Evolutionary conservation across 2,888 invertebrate genomes (phyloP), one percentile per base, ranked within the genome.

Genomic region (Crematogaster levior): DNA sequence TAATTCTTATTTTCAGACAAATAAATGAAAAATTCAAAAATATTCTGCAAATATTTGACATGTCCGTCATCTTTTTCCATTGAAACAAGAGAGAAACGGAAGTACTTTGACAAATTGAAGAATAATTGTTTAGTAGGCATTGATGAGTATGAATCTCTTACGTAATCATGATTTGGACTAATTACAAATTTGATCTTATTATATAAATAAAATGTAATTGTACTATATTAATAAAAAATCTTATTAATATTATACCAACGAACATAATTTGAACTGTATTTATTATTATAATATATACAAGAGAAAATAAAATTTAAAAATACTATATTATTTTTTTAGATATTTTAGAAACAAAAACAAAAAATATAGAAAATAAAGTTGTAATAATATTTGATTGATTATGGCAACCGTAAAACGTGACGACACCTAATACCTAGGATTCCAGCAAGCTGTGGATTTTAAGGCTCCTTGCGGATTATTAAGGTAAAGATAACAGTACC

Each of bases 401-500:
- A 30, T 51, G 1, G 7, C 12, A n/a, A n/a, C 10, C 21, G 15
- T 15, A 12, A 5, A 48, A 30, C 30, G 21, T 34, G 27, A 40
- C 27, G 27, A 72, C n/a, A 24, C n/a, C n/a, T 10, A 24, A 27
- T 40, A 3, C 12, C 15, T n/a, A 43, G 37, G 6, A 7, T 87
- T 86, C 75, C 75, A 6, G 68, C 27, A 24, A 10, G 18, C 21
- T 10, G 40, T 58, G n/a, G n/a, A n/a, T 40, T 58, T n/a, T n/a
- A n/a, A n/a, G n/a, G n/a, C 3, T 56, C 40, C 43, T 58, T 43
- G 9, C 40, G 40, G 30, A 73, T 58, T 58, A 43, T 15, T 75
- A 77, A 83, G 68, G 53, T 53, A 53, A 10, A 15, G 72, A 72
- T 56, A 51, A 43, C 40, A 46, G 66, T 30, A 65, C 21, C n/a